Evolutionary conservation across 2,888 invertebrate species (phyloP).

Genomic region (Philopedon plagiatum): DNA sequence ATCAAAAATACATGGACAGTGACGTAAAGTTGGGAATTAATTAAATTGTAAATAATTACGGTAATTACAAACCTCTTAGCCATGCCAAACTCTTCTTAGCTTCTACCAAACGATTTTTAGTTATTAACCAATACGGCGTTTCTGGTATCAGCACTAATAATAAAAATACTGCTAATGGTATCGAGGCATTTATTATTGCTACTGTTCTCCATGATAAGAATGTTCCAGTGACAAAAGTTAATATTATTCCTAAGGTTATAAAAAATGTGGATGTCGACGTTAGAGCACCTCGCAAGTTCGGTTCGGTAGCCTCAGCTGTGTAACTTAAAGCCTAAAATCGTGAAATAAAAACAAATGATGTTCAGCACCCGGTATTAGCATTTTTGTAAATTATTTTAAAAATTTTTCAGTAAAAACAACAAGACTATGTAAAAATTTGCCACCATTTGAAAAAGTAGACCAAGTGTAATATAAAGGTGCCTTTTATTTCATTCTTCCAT

Average conservation of each 20-base stretch:
- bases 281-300: constrained; percentile 81
- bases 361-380: background rate
- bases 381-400: too few relatives aligned
- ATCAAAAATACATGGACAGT: too few relatives aligned
- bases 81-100: constrained; percentile 81
- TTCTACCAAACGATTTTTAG: constrained; percentile 75
- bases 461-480: too few relatives aligned
- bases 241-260: constrained; percentile 82
- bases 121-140: constrained; percentile 85
- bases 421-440: too few relatives aligned
- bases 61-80: constrained; percentile 72
- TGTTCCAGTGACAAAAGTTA: constrained; percentile 83
- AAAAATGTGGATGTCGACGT: constrained; percentile 82
- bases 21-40: too few relatives aligned
- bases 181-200: constrained; percentile 76
- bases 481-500: too few relatives aligned
- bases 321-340: constrained; percentile 79
- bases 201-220: constrained; percentile 80
- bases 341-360: background rate
- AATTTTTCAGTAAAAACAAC: too few relatives aligned
- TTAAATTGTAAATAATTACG: too few relatives aligned
- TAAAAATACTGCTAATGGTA: constrained; percentile 77
- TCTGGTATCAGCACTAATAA: constrained; percentile 82
- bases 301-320: constrained; percentile 87
- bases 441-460: too few relatives aligned